Evolutionary conservation across 2,888 invertebrate species (phyloP), one percentile per base, ranked within the genome.

Genomic region (Pristionchus entomophagus): DNA sequence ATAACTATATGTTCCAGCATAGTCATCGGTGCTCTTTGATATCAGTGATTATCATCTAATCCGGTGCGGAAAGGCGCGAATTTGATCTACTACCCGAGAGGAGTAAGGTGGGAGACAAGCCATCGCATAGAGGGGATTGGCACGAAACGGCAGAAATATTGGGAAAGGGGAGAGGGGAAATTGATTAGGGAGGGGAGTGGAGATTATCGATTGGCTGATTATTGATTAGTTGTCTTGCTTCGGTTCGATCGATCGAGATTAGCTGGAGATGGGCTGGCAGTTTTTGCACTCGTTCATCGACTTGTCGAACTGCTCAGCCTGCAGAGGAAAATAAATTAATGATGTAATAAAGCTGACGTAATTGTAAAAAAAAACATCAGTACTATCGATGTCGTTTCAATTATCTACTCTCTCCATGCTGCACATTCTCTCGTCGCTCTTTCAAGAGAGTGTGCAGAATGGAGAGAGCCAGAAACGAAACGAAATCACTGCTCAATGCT

Each of bases 261-360:
- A 73, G 73, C 38, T n/a, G 41, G 29, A 29, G 62, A 82, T 51
- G 38, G 82, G 82, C 41, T 82, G 65, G 51, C 88, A 88, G 59
- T 86, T 88, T n/a, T 84, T 62, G 62, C 88, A 88, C 26, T 62
- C 81, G 82, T 87, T 84, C 88, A 88, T 88, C 26, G 87, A 86
- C 41, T 86, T 87, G 85, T 88, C 88, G 83, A 86, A 87, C n/a
- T 51, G 88, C 89, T 87, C 84, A 17, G 59, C 82, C 82, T 82
- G 51, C 12, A 45, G 56, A n/a, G n/a, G n/a, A n/a, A n/a, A n/a
- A n/a, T n/a, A n/a, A n/a, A n/a, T n/a, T n/a, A n/a, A n/a, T n/a
- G 38, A 80, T 53, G 26, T 69, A 35, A 69, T 12, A n/a, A n/a
- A n/a, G n/a, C n/a, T n/a, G n/a, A n/a, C n/a, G n/a, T n/a, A n/a